Base-by-base conservation (phyloP, 2,113 vertebrate genomes). In the Ovis canadensis region DNA sequence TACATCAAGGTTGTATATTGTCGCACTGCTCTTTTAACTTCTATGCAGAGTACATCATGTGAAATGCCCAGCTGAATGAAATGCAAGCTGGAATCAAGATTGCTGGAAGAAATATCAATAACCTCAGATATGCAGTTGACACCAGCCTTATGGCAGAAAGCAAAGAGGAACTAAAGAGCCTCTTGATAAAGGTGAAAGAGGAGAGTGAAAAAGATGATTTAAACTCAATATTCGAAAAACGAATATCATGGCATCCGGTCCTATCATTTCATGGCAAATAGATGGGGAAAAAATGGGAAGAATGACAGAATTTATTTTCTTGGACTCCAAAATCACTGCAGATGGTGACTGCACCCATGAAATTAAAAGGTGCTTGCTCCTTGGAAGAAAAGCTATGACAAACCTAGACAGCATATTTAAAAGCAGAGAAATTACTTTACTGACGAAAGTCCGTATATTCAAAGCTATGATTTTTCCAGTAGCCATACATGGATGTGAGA, bases 221-320 rank as follows among this genome's bases (percentile, higher is more conserved):
- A 71, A 71, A 40, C 67, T 71, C n/a, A 40, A 12, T 71, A 71
- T 71, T 71, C 0, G 0, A 40, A 71, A 71, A 23, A 40, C 0
- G 1, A 36, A 40, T 1, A 71, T 71, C 67, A 71, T 71, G n/a
- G 19, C 67, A 71, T 36, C n/a, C 0, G n/a, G 67, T 23, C 10
- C 19, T 11, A 71, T 40, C n/a, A 36, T 5, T 3, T 71, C 19
- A 71, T 6, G 9, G n/a, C 5, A 71, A 71, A 71, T 71, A 36
- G n/a, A 71, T 71, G n/a, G 19, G n/a, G n/a, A 23, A 36, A 67
- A 40, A 71, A 71, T 71, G n/a, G 10, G n/a, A 40, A 71, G 67
- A 71, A 11, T 71, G 19, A 40, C 19, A 71, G 67, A 40, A 19
- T 71, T 71, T 71, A 23, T 40, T 36, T 71, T 71, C 19, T 40